These are phyloP conservation scores for Pantherophis alleghaniensis DNA, from an alignment of 2,797 vertebrate genomes.

Conservation along the genomic window DNA sequence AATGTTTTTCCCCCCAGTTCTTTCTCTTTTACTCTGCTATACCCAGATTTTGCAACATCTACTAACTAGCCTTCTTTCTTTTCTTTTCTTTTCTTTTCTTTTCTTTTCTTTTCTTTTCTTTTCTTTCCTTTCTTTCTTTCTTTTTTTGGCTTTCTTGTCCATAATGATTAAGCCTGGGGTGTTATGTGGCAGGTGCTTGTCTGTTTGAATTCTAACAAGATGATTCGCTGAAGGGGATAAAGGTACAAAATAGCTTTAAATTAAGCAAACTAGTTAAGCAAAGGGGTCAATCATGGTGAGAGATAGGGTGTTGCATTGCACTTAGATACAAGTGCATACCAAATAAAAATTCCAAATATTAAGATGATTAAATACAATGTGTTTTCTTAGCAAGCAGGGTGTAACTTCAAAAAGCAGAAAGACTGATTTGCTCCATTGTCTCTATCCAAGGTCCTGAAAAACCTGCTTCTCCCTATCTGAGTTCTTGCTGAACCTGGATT, in stretches of 20 bases:
- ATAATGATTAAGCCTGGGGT: not conserved
- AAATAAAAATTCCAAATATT: not conserved
- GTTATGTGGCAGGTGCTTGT: not conserved
- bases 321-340: not conserved
- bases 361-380: not conserved
- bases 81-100: too few relatives aligned
- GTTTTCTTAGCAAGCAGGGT: not conserved
- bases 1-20: not conserved
- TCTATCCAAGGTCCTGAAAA: slow-evolving; percentile 16
- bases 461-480: not conserved
- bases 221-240: not conserved
- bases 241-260: not conserved
- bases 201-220: not conserved
- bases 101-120: too few relatives aligned
- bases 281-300: not conserved
- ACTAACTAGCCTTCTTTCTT: not conserved
- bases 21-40: not conserved
- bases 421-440: not conserved
- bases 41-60: not conserved
- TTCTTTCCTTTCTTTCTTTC: too few relatives aligned
- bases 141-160: not conserved
- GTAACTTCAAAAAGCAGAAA: not conserved
- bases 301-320: not conserved
- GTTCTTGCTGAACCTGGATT: not conserved
- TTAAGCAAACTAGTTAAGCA: not conserved